Evolutionary conservation across 2,797 vertebrate genomes (phyloP).

Genomic region (Cottoperca gobio): DNA sequence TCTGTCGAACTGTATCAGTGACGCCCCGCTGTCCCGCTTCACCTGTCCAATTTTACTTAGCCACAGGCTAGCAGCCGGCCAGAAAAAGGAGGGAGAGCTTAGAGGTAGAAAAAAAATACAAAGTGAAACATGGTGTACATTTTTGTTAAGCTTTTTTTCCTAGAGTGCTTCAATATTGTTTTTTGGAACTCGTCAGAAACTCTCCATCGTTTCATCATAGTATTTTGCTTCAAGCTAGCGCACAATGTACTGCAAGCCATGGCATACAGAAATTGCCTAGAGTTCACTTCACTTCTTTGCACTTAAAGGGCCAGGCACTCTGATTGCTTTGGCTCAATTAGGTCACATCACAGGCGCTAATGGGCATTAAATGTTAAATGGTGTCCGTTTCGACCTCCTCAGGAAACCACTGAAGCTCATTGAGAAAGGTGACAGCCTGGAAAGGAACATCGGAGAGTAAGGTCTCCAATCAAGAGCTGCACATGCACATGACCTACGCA

Average conservation of each 20-base stretch:
- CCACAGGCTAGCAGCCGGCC: conserved; percentile 69
- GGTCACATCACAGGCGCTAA: conserved; percentile 64
- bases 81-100: conserved; percentile 30
- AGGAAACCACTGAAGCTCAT: conserved; percentile 52
- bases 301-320: conserved; percentile 45
- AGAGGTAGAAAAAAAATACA: conserved; percentile 18
- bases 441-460: conserved; percentile 34
- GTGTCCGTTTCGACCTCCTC: conserved; percentile 57
- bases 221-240: conserved; percentile 2
- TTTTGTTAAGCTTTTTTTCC: conserved; percentile 10
- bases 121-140: conserved; percentile 26
- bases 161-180: not conserved
- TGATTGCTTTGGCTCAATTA: conserved; percentile 67
- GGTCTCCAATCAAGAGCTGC: conserved; percentile 13
- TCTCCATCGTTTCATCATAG: conserved; percentile 10
- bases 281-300: conserved; percentile 27
- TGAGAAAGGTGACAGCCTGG: conserved; percentile 59
- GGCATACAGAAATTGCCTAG: conserved; percentile 17
- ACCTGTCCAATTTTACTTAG: conserved; percentile 77
- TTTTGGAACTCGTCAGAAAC: conserved; percentile 1
- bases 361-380: conserved; percentile 65
- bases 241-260: conserved; percentile 34
- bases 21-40: conserved; percentile 69
- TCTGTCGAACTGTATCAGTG: conserved; percentile 72
- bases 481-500: not conserved